Evolutionary conservation across 2,113 vertebrate genomes (phyloP).

Genomic region (Macrotus californicus): DNA sequence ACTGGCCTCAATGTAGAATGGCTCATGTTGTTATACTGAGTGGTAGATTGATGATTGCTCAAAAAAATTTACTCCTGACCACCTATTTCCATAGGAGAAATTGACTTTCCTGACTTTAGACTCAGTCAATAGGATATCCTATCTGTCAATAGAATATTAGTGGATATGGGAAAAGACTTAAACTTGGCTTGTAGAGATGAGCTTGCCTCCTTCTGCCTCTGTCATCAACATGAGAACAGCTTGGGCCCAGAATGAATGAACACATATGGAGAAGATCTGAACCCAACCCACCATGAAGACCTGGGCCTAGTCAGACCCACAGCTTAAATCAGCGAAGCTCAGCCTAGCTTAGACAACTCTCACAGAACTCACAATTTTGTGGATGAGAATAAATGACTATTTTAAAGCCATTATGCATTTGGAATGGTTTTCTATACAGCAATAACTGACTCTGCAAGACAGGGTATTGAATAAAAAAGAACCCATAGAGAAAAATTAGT

Average conservation of each 20-base stretch:
- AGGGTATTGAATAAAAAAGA: not conserved
- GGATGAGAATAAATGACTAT: not conserved
- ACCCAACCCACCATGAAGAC: not conserved
- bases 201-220: not conserved
- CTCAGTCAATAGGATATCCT: not conserved
- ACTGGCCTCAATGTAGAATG: not conserved
- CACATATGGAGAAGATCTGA: not conserved
- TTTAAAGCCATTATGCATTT: not conserved
- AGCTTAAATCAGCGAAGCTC: not conserved
- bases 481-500: not conserved
- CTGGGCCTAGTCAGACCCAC: not conserved
- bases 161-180: not conserved
- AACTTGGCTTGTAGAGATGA: not conserved
- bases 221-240: not conserved
- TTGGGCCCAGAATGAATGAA: not conserved
- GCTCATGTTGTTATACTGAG: not conserved
- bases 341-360: not conserved
- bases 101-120: not conserved
- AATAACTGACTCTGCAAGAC: not conserved
- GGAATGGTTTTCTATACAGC: not conserved
- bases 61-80: not conserved
- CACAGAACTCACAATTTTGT: not conserved
- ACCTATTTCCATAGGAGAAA: not conserved
- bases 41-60: not conserved
- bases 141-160: not conserved